Percentiles rank a stretch among this genome's conserved stretches.
These are phyloP conservation scores for Lacerta agilis DNA, from an alignment of 2,797 vertebrate genomes.

Conservation along the genomic window DNA sequence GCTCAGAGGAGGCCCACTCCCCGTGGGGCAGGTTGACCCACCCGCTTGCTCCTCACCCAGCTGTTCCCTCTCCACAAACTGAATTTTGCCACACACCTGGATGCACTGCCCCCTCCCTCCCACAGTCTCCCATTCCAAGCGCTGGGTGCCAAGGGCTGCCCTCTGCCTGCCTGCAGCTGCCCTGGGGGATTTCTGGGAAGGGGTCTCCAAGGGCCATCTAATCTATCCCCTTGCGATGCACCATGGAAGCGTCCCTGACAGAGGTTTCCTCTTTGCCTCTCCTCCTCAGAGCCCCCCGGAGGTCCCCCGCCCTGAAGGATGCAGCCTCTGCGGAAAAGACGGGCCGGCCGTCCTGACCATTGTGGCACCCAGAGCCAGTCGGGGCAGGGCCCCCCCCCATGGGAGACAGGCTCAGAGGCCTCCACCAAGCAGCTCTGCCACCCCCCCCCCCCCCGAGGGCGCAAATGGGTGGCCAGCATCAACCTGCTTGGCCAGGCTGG, in stretches of 20 bases:
- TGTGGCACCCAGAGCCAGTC: background rate
- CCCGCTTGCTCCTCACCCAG: background rate
- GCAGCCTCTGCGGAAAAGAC: slow-evolving; percentile 25
- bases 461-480: no score
- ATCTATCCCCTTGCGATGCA: no score
- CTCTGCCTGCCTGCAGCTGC: background rate
- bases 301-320: slow-evolving; percentile 26
- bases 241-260: no score
- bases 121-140: no score
- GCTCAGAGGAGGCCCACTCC: no score
- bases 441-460: background rate
- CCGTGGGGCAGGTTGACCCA: background rate
- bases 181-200: background rate
- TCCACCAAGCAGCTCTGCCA: background rate
- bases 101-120: no score
- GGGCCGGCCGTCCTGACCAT: background rate
- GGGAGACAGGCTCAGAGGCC: background rate
- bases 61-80: background rate
- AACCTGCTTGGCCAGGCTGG: accelerated
- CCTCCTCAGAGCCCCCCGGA: slow-evolving; percentile 31
- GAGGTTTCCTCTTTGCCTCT: background rate
- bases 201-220: no score
- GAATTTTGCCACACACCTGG: no score
- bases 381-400: background rate
- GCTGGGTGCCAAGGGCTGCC: accelerated